Evolutionary conservation across 1,140 invertebrate genomes (phyloP).

Genomic region (honey bee (Apis mellifera)): DNA sequence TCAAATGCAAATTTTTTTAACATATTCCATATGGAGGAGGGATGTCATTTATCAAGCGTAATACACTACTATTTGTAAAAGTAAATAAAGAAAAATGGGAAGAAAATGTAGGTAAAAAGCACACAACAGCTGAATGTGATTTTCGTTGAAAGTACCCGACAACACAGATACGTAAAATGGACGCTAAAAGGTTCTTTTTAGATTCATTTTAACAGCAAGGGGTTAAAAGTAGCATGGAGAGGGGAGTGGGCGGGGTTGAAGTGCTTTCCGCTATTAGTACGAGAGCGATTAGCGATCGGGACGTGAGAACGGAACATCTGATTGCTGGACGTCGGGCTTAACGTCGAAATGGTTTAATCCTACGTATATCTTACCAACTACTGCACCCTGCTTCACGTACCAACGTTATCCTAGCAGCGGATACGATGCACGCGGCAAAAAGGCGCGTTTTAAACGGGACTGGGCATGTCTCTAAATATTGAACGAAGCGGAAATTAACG

Average conservation of each 20-base stretch:
- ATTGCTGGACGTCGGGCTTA: slow-evolving; percentile 60
- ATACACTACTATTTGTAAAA: background rate
- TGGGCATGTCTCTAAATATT: background rate
- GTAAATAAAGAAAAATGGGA: slow-evolving; percentile 19
- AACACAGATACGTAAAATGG: slow-evolving; percentile 33
- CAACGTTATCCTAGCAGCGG: slow-evolving; percentile 16
- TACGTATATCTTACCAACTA: slow-evolving; percentile 59
- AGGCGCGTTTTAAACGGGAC: background rate
- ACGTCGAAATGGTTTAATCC: slow-evolving; percentile 63
- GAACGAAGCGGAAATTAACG: background rate
- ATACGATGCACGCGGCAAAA: background rate
- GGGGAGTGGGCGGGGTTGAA: slow-evolving; percentile 35
- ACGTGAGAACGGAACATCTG: slow-evolving; percentile 66
- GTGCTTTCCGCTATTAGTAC: slow-evolving; percentile 63
- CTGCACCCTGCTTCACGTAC: background rate
- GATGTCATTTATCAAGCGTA: background rate
- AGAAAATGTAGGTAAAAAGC: slow-evolving; percentile 15
- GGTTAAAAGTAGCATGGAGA: slow-evolving; percentile 50
- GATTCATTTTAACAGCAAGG: slow-evolving; percentile 58
- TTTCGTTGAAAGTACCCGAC: slow-evolving; percentile 35
- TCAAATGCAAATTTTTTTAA: background rate
- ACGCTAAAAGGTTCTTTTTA: slow-evolving; percentile 52
- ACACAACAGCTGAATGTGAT: slow-evolving; percentile 30
- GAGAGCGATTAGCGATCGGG: slow-evolving; percentile 63
- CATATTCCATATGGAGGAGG: background rate